A percentile compares a stretch with the other conserved stretches of the same genome.
Evolutionary conservation across 2,888 invertebrate genomes (phyloP).

Genomic region (Hyposoter didymator): DNA sequence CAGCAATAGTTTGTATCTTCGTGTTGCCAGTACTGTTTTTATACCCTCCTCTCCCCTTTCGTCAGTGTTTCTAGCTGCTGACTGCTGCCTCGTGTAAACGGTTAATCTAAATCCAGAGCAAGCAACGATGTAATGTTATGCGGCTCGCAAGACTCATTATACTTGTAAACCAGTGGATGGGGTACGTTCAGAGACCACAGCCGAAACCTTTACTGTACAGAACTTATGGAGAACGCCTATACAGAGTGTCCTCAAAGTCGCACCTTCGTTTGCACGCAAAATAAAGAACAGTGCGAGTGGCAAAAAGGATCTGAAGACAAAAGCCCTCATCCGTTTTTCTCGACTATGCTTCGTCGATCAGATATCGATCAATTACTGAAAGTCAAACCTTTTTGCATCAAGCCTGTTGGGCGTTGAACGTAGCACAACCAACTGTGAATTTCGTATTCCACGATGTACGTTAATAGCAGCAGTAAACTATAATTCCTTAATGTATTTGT

Average conservation of each 20-base stretch:
- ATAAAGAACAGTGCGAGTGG: neutral
- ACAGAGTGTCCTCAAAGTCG: constrained; percentile 32
- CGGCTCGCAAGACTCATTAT: constrained; percentile 84
- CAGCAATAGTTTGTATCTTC: neutral
- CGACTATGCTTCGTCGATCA: neutral
- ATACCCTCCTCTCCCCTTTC: constrained; percentile 51
- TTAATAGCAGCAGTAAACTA: constrained; percentile 12
- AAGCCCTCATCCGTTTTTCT: neutral
- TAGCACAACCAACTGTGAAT: neutral
- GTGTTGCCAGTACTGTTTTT: constrained; percentile 30
- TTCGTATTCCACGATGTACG: neutral
- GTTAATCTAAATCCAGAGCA: constrained; percentile 84
- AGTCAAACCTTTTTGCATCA: neutral
- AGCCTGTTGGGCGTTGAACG: neutral
- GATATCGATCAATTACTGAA: neutral
- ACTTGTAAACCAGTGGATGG: constrained; percentile 83
- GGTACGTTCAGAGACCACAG: constrained; percentile 78
- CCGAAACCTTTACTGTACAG: constrained; percentile 68
- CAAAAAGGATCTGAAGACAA: neutral
- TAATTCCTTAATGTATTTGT: constrained; percentile 8
- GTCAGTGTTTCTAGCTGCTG: constrained; percentile 54
- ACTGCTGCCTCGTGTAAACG: constrained; percentile 81
- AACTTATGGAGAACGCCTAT: constrained; percentile 33
- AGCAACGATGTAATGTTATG: constrained; percentile 84
- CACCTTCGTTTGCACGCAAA: neutral